phyloP scores from a whole-genome alignment of 1,140 invertebrate genomes.

The Megalonaias nervosa region DNA sequence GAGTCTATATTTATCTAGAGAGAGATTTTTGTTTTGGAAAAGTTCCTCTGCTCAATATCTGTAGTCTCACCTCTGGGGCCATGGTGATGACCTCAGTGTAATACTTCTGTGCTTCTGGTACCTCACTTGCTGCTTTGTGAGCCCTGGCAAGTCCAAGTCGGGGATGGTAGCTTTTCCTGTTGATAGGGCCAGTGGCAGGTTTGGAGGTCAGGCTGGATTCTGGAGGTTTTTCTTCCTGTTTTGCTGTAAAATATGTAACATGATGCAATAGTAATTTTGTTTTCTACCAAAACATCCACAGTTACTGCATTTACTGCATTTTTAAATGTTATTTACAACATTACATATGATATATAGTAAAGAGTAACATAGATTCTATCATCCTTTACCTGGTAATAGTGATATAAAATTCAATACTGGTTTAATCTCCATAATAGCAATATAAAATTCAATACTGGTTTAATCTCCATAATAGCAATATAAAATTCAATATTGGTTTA shows the following conservation, averaged over 20 bases:
- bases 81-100: slow-evolving; percentile 66
- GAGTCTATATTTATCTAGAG: no score
- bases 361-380: no score
- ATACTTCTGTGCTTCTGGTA: slow-evolving; percentile 63
- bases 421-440: no score
- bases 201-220: slow-evolving; percentile 13
- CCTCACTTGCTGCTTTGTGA: slow-evolving; percentile 46
- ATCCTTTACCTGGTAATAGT: no score
- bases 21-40: background rate
- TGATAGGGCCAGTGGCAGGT: slow-evolving; percentile 49
- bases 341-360: no score
- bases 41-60: no score
- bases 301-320: no score
- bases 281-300: background rate
- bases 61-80: slow-evolving; percentile 62
- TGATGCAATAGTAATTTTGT: slow-evolving; percentile 23
- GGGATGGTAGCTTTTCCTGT: slow-evolving; percentile 61
- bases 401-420: no score
- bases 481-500: no score
- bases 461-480: no score
- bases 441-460: no score
- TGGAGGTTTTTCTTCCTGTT: slow-evolving; percentile 26
- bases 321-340: no score
- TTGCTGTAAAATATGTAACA: slow-evolving; percentile 9
- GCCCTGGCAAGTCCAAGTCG: slow-evolving; percentile 66